phyloP scores from a whole-genome alignment of 1,140 invertebrate species.

The Holcopasites calliopsidis region DNA sequence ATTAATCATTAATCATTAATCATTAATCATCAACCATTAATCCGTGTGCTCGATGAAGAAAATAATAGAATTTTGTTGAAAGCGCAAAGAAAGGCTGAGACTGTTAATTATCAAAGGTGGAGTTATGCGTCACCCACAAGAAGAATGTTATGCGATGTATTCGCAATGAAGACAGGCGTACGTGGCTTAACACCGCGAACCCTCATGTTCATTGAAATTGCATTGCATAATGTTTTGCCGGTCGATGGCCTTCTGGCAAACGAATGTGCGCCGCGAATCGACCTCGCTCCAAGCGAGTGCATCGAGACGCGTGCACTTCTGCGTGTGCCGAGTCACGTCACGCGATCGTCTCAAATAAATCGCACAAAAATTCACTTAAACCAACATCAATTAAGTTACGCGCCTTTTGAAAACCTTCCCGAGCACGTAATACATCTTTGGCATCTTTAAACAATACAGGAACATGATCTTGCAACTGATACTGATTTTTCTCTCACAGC shows the following conservation, averaged over 20 bases:
- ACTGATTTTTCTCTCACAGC: no score
- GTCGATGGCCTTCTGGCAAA: constrained; percentile 1
- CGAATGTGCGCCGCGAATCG: background rate
- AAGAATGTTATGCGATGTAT: background rate
- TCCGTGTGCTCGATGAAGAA: no score
- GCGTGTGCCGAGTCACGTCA: background rate
- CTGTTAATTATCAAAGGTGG: no score
- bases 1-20: no score
- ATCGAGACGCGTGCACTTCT: background rate
- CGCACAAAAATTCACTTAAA: background rate
- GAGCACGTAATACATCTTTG: no score
- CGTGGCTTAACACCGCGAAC: background rate
- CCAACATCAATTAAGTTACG: no score
- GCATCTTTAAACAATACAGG: no score
- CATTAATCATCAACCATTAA: no score
- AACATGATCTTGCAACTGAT: no score
- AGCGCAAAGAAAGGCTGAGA: no score
- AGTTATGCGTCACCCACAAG: background rate
- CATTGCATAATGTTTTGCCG: constrained; percentile 23
- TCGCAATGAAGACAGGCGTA: background rate
- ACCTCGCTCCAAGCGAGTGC: background rate
- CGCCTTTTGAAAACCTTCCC: no score
- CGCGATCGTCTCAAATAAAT: background rate
- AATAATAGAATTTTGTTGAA: no score
- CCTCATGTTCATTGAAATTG: constrained; percentile 20